Evolutionary conservation across 2,797 vertebrate genomes (phyloP).

Genomic region (Mastacembelus armatus): DNA sequence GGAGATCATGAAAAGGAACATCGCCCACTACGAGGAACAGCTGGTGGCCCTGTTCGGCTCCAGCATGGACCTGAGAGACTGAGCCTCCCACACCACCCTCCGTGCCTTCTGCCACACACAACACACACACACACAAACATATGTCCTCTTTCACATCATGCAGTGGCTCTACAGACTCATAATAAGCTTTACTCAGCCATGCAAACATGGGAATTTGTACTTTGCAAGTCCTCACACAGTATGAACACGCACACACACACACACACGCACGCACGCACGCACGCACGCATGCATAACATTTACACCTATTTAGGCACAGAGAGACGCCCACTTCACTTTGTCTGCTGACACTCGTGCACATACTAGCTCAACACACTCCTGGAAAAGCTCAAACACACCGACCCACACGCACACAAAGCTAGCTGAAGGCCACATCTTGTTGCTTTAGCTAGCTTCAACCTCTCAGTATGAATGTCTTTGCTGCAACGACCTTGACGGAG

Average conservation of each 20-base stretch:
- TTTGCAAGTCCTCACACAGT: constrained; percentile 35
- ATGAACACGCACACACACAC: constrained; percentile 23
- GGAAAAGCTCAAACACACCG: constrained; percentile 55
- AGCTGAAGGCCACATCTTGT: constrained; percentile 45
- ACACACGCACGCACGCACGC: constrained; percentile 21
- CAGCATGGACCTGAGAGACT: constrained; percentile 96
- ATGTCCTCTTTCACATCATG: constrained; percentile 52
- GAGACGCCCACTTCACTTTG: constrained; percentile 58
- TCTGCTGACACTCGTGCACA: constrained; percentile 65
- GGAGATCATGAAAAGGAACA: constrained; percentile 99
- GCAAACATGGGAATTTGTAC: constrained; percentile 53
- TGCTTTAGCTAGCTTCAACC: constrained; percentile 60
- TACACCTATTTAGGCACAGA: constrained; percentile 55
- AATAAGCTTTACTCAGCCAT: constrained; percentile 62
- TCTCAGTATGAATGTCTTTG: constrained; percentile 71
- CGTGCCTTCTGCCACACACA: constrained; percentile 83
- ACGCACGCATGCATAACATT: constrained; percentile 20
- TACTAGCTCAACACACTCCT: constrained; percentile 69
- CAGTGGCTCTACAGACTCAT: constrained; percentile 55
- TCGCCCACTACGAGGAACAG: constrained; percentile 97
- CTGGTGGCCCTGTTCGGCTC: constrained; percentile 99
- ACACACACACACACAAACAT: constrained; percentile 45
- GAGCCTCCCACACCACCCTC: constrained; percentile 79
- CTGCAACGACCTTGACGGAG: constrained; percentile 58
- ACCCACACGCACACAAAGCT: constrained; percentile 28